Conservation (phyloP, 2,113 vertebrate species). For the cat (Felis catus) region F.catus_Fca126_mat1.0 CM031419.1:20735501-20736000, state of each 20-base stretch:
- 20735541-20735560: neutral
- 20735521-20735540: neutral
- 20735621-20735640: neutral
- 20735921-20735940: constrained; percentile 53
- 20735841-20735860: constrained; percentile 28
- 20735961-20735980: neutral
- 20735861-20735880: constrained; percentile 68
- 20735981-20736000: neutral
- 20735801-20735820: constrained; percentile 7
- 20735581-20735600: neutral
- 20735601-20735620: neutral
- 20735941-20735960: constrained; percentile 72
- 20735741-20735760: neutral
- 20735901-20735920: constrained; percentile 70
- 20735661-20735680: neutral
- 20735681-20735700: neutral
- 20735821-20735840: neutral
- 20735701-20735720: constrained; percentile 15
- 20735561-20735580: neutral
- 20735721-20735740: neutral
- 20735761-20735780: neutral
- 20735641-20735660: neutral
- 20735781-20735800: constrained; percentile 14
- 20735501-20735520: neutral
- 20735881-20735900: constrained; percentile 4